A percentile compares a stretch with the other conserved stretches of the same genome.
Conservation (phyloP, 2,888 invertebrate species). For the Pyrgus malvae region DNA sequence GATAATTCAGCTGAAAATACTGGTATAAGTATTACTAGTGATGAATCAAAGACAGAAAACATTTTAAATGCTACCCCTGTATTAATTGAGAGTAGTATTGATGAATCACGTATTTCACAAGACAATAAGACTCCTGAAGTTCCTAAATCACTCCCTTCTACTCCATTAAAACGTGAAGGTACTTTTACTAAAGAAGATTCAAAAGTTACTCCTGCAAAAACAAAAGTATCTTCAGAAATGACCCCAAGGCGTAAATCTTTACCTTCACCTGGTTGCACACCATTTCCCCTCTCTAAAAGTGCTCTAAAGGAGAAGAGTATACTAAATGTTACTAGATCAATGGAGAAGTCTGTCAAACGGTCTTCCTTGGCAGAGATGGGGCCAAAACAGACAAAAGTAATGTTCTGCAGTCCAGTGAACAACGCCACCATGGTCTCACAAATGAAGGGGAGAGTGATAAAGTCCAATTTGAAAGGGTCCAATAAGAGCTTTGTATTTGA, state of each 20-base stretch:
- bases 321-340: conserved; percentile 63
- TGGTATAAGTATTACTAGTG: conserved; percentile 63
- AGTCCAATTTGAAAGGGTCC: conserved; percentile 74
- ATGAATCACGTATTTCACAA: conserved; percentile 45
- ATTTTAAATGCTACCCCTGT: conserved; percentile 61
- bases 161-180: conserved; percentile 63
- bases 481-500: conserved; percentile 73
- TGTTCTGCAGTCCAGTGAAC: conserved; percentile 72
- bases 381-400: conserved; percentile 57
- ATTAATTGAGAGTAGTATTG: conserved; percentile 65
- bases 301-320: conserved; percentile 46
- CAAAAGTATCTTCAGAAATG: conserved; percentile 30
- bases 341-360: conserved; percentile 53
- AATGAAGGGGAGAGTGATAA: conserved; percentile 63
- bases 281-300: conserved; percentile 50
- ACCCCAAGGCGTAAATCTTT: conserved; percentile 52
- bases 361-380: conserved; percentile 42
- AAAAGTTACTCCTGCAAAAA: conserved; percentile 35
- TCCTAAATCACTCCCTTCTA: conserved; percentile 25
- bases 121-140: conserved; percentile 18
- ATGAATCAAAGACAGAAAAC: conserved; percentile 57
- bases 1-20: conserved; percentile 52
- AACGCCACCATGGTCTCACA: conserved; percentile 47
- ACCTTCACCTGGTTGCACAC: conserved; percentile 64
- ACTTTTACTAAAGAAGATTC: conserved; percentile 68